These are phyloP conservation scores for Stenodera caucasica DNA, from an alignment of 2,888 invertebrate species.

Conservation along the genomic window DNA sequence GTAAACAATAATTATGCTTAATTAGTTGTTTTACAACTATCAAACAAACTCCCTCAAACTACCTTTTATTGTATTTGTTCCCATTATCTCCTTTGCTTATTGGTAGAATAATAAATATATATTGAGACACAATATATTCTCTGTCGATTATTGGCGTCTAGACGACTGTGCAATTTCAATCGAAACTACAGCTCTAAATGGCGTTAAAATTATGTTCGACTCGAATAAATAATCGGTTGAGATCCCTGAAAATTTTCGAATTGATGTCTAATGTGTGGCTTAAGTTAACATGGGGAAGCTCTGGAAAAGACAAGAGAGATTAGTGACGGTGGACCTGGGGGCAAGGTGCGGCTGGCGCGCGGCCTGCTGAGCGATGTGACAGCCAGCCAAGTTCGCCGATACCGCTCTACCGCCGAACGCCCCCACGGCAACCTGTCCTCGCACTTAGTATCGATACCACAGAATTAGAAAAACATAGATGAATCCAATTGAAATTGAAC, in stretches of 20 bases:
- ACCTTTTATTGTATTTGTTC: not conserved
- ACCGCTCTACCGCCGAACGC: conserved; percentile 37
- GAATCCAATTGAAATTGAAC: not conserved
- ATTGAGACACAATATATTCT: not conserved
- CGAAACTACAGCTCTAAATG: not conserved
- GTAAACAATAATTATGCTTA: conserved; percentile 1
- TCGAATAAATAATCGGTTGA: too few species aligned
- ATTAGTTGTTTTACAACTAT: not conserved
- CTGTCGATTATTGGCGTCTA: not conserved
- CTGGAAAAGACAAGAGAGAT: conserved; percentile 18
- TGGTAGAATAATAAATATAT: conserved; percentile 1
- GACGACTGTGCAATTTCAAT: conserved; percentile 5
- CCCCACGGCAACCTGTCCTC: conserved; percentile 43
- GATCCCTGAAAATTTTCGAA: too few species aligned
- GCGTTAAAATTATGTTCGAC: not conserved
- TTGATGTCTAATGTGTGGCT: not conserved
- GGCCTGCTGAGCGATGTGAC: conserved; percentile 42
- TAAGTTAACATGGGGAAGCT: conserved; percentile 7
- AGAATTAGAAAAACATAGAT: conserved; percentile 29
- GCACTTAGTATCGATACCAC: conserved; percentile 33
- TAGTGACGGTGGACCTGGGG: conserved; percentile 35
- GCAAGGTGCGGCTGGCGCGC: conserved; percentile 41
- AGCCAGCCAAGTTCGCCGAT: conserved; percentile 35
- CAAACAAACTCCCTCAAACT: not conserved
- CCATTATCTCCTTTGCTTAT: not conserved